These are phyloP conservation scores for Sacculina carcini DNA, from an alignment of 2,888 invertebrate species.

Conservation along the genomic window DNA sequence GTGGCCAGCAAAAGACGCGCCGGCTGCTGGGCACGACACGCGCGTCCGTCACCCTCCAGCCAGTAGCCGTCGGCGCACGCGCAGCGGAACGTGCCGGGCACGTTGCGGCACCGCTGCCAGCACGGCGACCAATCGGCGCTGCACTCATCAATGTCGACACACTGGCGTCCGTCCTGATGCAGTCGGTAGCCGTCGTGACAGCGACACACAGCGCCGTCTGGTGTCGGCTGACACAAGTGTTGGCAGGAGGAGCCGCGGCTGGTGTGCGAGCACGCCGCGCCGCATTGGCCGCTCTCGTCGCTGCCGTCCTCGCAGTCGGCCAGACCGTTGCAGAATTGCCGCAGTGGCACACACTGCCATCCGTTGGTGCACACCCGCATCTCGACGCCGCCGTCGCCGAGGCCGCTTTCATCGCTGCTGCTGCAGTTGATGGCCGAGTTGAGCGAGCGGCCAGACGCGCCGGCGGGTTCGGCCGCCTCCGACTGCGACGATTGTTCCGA, in stretches of 20 bases:
- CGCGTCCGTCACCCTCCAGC: not conserved
- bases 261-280: not conserved
- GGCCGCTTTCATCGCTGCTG: no score
- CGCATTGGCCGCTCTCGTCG: slow-evolving; percentile 3
- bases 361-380: not conserved
- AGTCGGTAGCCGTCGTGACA: not conserved
- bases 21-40: not conserved
- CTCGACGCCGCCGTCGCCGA: not conserved
- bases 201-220: not conserved
- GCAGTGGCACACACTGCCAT: not conserved
- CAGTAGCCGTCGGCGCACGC: slow-evolving; percentile 15
- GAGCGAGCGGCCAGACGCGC: not conserved
- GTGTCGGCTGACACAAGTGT: not conserved
- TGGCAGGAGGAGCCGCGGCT: not conserved
- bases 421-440: no score
- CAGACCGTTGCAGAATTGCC: not conserved
- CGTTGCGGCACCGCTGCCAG: slow-evolving; percentile 15
- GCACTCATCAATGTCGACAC: slow-evolving; percentile 14
- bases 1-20: not conserved
- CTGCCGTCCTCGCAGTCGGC: slow-evolving; percentile 5
- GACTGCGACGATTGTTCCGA: not conserved
- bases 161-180: not conserved
- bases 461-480: not conserved
- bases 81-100: slow-evolving; percentile 13
- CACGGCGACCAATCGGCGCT: not conserved